Percentiles rank a stretch among this genome's conserved stretches.
Evolutionary conservation across 2,113 vertebrate genomes (phyloP).

Genomic region (Fulica atra): DNA sequence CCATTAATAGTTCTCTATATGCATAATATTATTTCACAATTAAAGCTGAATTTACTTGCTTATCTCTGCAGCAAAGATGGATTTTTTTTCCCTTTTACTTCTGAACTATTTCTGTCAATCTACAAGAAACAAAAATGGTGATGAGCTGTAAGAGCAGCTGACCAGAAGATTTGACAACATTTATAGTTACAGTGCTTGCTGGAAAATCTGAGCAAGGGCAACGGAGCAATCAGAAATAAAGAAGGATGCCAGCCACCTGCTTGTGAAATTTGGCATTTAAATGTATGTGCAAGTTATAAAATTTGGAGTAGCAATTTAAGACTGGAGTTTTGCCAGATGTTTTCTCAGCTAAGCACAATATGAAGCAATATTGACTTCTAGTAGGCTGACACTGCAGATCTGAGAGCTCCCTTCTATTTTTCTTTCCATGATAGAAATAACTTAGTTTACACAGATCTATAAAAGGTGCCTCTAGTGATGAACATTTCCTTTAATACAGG

Average conservation of each 20-base stretch:
- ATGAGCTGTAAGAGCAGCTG: neutral
- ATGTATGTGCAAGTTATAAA: neutral
- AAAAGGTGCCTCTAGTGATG: slow-evolving; percentile 21
- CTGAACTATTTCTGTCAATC: slow-evolving; percentile 15
- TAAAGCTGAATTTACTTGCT: slow-evolving; percentile 24
- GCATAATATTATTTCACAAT: neutral
- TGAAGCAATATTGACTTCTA: neutral
- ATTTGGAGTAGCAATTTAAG: neutral
- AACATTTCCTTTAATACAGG: neutral
- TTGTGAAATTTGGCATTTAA: slow-evolving; percentile 17
- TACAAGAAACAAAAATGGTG: slow-evolving; percentile 28
- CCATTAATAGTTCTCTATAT: slow-evolving; percentile 1
- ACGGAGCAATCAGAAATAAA: neutral
- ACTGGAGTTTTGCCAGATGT: slow-evolving; percentile 19
- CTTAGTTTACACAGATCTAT: neutral
- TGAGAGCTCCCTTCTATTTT: neutral
- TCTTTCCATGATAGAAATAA: neutral
- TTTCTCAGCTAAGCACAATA: neutral
- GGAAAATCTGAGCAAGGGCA: slow-evolving; percentile 40
- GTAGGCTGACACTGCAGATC: neutral
- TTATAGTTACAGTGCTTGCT: slow-evolving; percentile 2
- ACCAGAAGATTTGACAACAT: neutral
- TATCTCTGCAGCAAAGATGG: neutral
- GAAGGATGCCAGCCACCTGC: slow-evolving; percentile 32
- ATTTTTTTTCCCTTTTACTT: neutral